phyloP scores from a whole-genome alignment of 2,797 vertebrate genomes.

The Tokudaia tokunoshimensis region DNA sequence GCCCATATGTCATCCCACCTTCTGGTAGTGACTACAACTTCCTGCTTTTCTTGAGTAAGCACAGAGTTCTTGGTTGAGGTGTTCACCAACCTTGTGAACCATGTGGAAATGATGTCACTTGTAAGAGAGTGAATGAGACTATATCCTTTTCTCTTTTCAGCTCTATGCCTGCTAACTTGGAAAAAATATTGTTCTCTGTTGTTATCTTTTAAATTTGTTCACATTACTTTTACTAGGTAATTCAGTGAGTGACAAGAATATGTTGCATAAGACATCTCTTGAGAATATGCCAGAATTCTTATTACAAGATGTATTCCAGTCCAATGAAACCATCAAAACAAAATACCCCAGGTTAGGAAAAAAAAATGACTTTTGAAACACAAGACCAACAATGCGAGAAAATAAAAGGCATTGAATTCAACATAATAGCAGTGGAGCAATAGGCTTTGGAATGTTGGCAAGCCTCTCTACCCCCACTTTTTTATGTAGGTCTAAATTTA shows the following conservation, averaged over 20 bases:
- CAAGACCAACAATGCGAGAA: background rate
- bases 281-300: background rate
- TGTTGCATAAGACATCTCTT: conserved; percentile 27
- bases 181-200: background rate
- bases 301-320: background rate
- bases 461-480: background rate
- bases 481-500: background rate
- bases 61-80: background rate
- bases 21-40: background rate
- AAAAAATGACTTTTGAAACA: conserved; percentile 23
- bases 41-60: background rate
- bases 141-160: background rate
- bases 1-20: background rate
- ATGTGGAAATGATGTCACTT: background rate
- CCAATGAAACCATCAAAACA: background rate
- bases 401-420: conserved; percentile 16
- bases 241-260: background rate
- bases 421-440: conserved; percentile 9
- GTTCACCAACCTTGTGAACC: background rate
- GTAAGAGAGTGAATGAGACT: background rate
- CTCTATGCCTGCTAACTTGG: background rate
- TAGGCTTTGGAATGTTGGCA: background rate
- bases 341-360: background rate
- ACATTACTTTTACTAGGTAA: background rate
- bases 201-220: background rate